Percentiles rank a stretch among this genome's conserved stretches.
These are phyloP conservation scores for Chrosomus eos DNA, from an alignment of 2,797 vertebrate genomes.

Conservation along the genomic window DNA sequence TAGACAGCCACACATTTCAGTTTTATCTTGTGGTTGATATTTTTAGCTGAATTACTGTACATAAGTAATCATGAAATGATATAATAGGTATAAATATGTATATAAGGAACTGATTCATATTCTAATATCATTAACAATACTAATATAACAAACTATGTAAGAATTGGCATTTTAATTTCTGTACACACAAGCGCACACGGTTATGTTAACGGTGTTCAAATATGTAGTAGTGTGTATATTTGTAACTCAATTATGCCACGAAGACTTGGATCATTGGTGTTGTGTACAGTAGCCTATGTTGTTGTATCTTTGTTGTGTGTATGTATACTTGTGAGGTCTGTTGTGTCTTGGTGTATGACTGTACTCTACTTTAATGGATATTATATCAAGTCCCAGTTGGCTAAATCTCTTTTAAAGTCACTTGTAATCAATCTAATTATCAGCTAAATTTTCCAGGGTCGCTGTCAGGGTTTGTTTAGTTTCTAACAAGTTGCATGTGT, in stretches of 20 bases:
- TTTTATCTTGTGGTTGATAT: neutral
- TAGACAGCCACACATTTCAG: neutral
- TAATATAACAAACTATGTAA: too few relatives aligned
- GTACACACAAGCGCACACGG: too few relatives aligned
- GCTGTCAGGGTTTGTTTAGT: slow-evolving; percentile 61
- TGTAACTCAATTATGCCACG: neutral
- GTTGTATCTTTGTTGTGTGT: neutral
- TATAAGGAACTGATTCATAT: too few relatives aligned
- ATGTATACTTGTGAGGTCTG: neutral
- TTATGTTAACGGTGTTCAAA: neutral
- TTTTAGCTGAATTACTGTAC: neutral
- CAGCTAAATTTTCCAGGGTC: slow-evolving; percentile 63
- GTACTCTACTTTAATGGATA: neutral
- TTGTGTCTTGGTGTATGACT: slow-evolving; percentile 21
- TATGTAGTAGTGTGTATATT: neutral
- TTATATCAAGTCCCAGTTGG: neutral
- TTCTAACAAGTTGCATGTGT: slow-evolving; percentile 64
- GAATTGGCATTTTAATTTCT: too few relatives aligned
- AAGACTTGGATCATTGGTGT: neutral
- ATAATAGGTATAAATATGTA: neutral
- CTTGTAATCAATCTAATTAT: slow-evolving; percentile 68
- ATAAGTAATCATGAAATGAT: neutral
- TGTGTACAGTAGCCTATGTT: neutral
- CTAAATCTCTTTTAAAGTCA: slow-evolving; percentile 62
- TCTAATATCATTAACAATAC: too few relatives aligned